Conservation (phyloP, 2,797 vertebrate species). For the Todus mexicanus region DNA sequence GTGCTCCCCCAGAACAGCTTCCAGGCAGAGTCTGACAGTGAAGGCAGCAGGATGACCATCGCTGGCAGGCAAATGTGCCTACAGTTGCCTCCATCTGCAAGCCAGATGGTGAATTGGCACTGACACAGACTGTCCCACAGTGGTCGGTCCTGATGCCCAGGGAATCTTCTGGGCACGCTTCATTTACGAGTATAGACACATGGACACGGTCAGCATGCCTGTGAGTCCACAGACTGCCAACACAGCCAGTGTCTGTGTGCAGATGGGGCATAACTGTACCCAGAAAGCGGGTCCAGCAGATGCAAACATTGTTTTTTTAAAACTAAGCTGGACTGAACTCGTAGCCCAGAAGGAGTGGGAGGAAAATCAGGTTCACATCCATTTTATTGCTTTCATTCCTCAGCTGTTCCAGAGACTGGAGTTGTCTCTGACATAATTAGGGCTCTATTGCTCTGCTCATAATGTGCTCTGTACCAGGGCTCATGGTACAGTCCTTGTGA, state of each 20-base stretch:
- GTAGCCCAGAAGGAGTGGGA: background rate
- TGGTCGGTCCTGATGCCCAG: background rate
- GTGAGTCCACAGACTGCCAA: fast-evolving
- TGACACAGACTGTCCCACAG: background rate
- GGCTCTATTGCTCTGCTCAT: background rate
- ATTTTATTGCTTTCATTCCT: background rate
- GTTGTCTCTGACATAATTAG: background rate
- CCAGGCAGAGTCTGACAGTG: background rate
- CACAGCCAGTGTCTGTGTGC: background rate
- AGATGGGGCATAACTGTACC: background rate
- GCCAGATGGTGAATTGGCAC: background rate
- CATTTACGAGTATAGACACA: fast-evolving
- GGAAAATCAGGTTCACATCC: background rate
- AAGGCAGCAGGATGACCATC: background rate
- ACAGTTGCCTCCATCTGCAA: background rate
- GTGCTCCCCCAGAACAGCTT: background rate
- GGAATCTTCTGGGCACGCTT: background rate
- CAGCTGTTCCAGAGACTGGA: background rate
- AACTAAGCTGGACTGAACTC: background rate
- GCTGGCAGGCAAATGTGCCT: background rate
- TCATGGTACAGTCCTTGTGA: background rate
- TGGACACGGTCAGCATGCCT: fast-evolving
- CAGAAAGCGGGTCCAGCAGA: background rate
- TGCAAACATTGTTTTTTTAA: background rate
- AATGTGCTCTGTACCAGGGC: background rate